Evolutionary conservation across 2,113 vertebrate species (phyloP), one percentile per base, ranked within the genome.

Genomic region (Eublepharis macularius): DNA sequence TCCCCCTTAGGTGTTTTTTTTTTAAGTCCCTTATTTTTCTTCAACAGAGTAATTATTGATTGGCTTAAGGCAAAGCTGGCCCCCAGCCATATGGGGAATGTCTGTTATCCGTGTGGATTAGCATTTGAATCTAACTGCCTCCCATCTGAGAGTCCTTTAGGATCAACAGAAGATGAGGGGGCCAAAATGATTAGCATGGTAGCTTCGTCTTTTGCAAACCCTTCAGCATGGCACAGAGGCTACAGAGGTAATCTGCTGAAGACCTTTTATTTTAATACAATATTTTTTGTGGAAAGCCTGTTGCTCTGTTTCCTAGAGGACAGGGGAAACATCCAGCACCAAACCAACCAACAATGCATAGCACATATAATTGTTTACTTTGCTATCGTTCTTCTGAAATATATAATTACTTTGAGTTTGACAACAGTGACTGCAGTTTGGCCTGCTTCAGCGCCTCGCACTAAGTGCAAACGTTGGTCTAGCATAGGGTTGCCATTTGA

Each of bases 31-130:
- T 77, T 89, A 80, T 93, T 94, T 93, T 92, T 78, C 90, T 90
- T 92, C 75, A 51, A 83, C 90, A 79, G 94, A 95, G 94, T 93
- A 91, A 92, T 95, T 95, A 96, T 96, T 96, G 95, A 96, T 96
- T 95, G 94, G 93, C 90, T 95, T 95, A 95, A 83, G 84, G 93
- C 89, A 92, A 94, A 96, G 93, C 93, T 9, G 14, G 68, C 88
- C 88, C 80, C 21, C 60, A 88, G 95, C 93, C 95, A 93, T 93
- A 94, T 95, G 93, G 93, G 80, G 87, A 63, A 89, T 94, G 94
- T 95, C 94, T 95, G 92, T 96, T 92, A 94, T 79, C 93, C 74
- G 92, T 94, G 91, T 94, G 94, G 95, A 96, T 97, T 95, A 95
- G 87, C 76, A 21, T 54, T 85, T 60, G 68, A 92, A 57, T 92